Evolutionary conservation across 1,140 invertebrate genomes (phyloP), one percentile per base, ranked within the genome.

Genomic region (Psilanteris sp.): DNA sequence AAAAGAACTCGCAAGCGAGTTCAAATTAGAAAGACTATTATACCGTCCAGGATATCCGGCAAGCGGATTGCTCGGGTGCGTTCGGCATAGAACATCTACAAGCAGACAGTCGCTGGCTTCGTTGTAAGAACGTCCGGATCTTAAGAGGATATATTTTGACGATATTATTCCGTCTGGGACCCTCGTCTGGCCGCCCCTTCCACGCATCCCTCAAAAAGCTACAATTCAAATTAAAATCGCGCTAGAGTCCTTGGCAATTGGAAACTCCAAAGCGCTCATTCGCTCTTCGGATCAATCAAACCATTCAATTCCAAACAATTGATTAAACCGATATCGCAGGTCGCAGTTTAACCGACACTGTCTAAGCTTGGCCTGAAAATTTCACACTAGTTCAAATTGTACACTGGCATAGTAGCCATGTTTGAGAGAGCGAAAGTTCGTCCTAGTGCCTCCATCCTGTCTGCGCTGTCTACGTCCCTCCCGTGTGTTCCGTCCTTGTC

Each of bases 381-480:
- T 67, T 54, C 62, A 37, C 31, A 39, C 29, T 20, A 55, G 44
- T 44, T 46, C 14, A 48, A 72, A 62, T 41, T 64, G 32, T 43
- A 22, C 54, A 34, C 22, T 80, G 81, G 79, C 77, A 82, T 80
- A 85, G 79, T 85, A 78, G 79, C 74, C 70, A 80, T 67, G 46
- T 70, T 68, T 64, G 81, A 87, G 85, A 86, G 85, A 88, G 87
- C 83, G 87, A 88, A 88, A 88, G 86, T 88, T 87, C 85, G 87
- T 82, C 87, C 86, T 81, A 88, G 87, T 88, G 86, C 84, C 87
- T 86, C 82, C 81, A 83, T 88, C 83, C 85, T 85, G 83, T 84
- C 80, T 82, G 79, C 67, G 70, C 34, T 62, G 43, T 66, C 46
- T 46, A 54, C 54, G 36, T 68, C 52, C 16, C 41, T 50, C 61